Conservation (phyloP, 2,113 vertebrate species). For the Blennius ocellaris region DNA sequence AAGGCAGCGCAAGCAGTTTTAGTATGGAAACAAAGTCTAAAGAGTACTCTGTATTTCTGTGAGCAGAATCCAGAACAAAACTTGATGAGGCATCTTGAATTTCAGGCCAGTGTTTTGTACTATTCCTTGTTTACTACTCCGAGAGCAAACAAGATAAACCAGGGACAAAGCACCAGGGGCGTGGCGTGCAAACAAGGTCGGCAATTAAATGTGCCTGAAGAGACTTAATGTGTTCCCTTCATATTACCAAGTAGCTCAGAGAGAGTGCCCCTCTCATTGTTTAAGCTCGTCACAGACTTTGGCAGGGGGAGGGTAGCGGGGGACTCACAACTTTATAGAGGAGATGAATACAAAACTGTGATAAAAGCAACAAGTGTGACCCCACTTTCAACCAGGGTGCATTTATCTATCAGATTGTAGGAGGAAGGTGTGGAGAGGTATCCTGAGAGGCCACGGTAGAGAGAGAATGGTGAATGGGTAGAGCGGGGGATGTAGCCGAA, state of each 20-base stretch:
- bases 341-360: constrained; percentile 68
- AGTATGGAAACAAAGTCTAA: not conserved
- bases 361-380: constrained; percentile 79
- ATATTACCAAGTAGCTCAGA: constrained; percentile 53
- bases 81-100: constrained; percentile 17
- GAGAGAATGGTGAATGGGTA: constrained; percentile 45
- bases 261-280: constrained; percentile 63
- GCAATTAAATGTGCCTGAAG: constrained; percentile 58
- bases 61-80: not conserved
- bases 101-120: constrained; percentile 23
- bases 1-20: not conserved
- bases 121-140: constrained; percentile 30
- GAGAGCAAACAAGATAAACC: constrained; percentile 44
- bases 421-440: constrained; percentile 60
- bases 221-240: constrained; percentile 50
- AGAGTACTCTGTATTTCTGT: not conserved
- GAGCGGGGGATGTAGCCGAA: constrained; percentile 47
- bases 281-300: constrained; percentile 29
- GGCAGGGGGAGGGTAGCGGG: constrained; percentile 4
- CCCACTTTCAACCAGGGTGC: constrained; percentile 71
- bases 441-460: constrained; percentile 40
- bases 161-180: constrained; percentile 32
- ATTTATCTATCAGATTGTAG: constrained; percentile 58
- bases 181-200: constrained; percentile 40
- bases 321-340: constrained; percentile 52